Conservation (phyloP, 1,140 invertebrate genomes). For the Homarus americanus region DNA sequence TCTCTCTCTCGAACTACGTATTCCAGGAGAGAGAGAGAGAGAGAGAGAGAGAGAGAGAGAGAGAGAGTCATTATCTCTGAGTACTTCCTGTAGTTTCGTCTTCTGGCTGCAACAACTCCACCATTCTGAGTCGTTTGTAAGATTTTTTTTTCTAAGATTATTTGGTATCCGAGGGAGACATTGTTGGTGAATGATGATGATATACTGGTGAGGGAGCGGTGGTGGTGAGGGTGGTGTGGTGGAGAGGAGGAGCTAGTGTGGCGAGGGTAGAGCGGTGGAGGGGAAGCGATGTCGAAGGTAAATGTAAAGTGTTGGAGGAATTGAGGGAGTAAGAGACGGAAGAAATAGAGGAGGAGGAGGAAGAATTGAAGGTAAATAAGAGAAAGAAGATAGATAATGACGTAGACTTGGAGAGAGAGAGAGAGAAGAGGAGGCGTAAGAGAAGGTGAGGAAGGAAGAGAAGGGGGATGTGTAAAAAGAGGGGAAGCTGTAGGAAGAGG, state of each 20-base stretch:
- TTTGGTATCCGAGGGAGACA: too few relatives aligned
- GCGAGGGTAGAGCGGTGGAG: too few relatives aligned
- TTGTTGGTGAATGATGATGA: too few relatives aligned
- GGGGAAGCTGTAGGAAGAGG: too few relatives aligned
- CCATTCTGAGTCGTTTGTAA: too few relatives aligned
- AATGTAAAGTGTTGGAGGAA: background rate
- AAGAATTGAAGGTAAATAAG: background rate
- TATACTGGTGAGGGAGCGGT: background rate
- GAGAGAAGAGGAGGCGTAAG: background rate
- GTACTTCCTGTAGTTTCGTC: too few relatives aligned
- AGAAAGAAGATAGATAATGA: background rate
- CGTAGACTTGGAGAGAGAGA: background rate
- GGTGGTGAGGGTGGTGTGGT: background rate
- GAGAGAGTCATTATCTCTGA: too few relatives aligned
- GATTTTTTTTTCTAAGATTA: too few relatives aligned
- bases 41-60: background rate
- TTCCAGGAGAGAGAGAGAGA: too few relatives aligned
- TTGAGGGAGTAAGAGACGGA: background rate
- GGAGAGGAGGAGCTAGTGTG: background rate
- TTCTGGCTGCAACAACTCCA: too few relatives aligned
- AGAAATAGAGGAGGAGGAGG: background rate
- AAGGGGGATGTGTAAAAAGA: too few relatives aligned
- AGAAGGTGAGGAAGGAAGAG: conserved; percentile 1
- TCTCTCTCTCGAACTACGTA: too few relatives aligned
- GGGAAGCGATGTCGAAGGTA: background rate